Percentiles rank a stretch among this genome's conserved stretches.
These are phyloP conservation scores for Aphyosemion australe DNA, from an alignment of 2,113 vertebrate genomes.

Conservation along the genomic window DNA sequence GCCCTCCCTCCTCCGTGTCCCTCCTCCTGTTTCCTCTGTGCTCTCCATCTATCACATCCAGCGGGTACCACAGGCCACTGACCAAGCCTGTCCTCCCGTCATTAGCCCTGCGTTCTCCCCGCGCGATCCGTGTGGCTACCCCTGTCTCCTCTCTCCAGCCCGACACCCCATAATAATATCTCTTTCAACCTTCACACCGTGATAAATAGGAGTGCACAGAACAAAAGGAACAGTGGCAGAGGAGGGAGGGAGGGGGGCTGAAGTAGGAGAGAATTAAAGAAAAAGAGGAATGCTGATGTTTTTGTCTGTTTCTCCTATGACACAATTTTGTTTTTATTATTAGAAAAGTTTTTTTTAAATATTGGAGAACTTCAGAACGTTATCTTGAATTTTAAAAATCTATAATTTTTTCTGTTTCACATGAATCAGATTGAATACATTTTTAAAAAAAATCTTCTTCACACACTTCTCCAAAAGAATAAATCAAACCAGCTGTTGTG, in stretches of 20 bases:
- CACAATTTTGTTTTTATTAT: not conserved
- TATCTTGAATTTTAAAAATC: too few relatives aligned
- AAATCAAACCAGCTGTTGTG: too few relatives aligned
- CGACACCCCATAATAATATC: conserved; percentile 98
- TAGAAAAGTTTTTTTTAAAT: not conserved
- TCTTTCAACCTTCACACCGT: conserved; percentile 99
- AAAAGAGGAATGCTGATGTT: conserved; percentile 35
- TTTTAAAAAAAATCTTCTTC: too few relatives aligned
- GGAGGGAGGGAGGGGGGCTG: conserved; percentile 83
- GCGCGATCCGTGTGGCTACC: conserved; percentile 99
- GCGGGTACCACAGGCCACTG: conserved; percentile 97
- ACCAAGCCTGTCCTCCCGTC: conserved; percentile 99
- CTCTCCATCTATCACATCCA: conserved; percentile 98
- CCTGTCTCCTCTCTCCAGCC: conserved; percentile 99
- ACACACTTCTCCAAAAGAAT: too few relatives aligned
- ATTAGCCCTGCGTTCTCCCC: conserved; percentile 97
- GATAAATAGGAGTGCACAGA: conserved; percentile 99
- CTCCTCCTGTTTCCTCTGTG: conserved; percentile 53
- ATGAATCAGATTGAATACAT: too few relatives aligned
- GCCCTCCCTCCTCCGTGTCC: conserved; percentile 18
- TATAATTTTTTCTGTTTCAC: too few relatives aligned
- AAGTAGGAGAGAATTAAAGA: conserved; percentile 75
- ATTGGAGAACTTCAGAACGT: too few relatives aligned
- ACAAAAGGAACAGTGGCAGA: conserved; percentile 90
- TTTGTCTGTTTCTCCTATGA: not conserved